These are phyloP conservation scores for Drosophila anceps DNA, from an alignment of 2,888 invertebrate species.

Conservation along the genomic window DNA sequence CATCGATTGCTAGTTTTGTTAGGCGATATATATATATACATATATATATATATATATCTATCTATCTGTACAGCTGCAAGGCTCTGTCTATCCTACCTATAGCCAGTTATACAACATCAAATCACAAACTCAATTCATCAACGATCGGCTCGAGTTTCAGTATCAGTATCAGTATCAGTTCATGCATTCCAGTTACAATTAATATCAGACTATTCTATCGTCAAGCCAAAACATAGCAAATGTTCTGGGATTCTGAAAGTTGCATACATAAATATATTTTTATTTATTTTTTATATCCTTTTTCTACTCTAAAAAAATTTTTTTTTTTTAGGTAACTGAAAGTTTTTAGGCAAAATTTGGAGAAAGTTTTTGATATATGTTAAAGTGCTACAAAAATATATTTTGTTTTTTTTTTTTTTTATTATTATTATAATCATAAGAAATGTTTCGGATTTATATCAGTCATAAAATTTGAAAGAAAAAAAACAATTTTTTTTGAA, in stretches of 20 bases:
- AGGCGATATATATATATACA: slow-evolving; percentile 6
- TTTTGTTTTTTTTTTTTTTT: no score
- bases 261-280: not conserved
- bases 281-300: not conserved
- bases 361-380: not conserved
- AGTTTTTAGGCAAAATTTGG: not conserved
- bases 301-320: not conserved
- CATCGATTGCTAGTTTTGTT: slow-evolving; percentile 50
- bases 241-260: slow-evolving; percentile 33
- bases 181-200: slow-evolving; percentile 22
- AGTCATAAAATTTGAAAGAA: no score
- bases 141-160: slow-evolving; percentile 33
- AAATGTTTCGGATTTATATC: no score
- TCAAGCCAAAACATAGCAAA: slow-evolving; percentile 28
- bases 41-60: slow-evolving; percentile 4
- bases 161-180: slow-evolving; percentile 39
- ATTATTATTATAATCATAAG: no score
- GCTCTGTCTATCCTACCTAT: not conserved
- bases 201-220: slow-evolving; percentile 35
- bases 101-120: slow-evolving; percentile 32
- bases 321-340: not conserved
- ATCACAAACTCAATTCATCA: slow-evolving; percentile 49
- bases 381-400: no score
- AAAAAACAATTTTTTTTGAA: no score
- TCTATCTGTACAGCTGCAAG: slow-evolving; percentile 1